phyloP scores from a whole-genome alignment of 2,888 invertebrate species.

The Volucella bombylans region DNA sequence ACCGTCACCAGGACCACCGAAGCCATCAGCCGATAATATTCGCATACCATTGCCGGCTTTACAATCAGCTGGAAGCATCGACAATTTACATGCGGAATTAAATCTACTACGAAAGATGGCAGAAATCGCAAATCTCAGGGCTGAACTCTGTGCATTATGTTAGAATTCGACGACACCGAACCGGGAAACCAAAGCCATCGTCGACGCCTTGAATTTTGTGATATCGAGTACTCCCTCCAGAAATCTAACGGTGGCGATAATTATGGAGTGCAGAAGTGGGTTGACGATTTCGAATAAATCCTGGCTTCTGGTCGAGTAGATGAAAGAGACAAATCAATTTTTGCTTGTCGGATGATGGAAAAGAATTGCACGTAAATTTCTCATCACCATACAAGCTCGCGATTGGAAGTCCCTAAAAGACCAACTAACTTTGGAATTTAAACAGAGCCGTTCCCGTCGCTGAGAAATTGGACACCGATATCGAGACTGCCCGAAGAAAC shows the following conservation, averaged over 20 bases:
- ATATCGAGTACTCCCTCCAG: no score
- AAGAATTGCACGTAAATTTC: conserved; percentile 11
- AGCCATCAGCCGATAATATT: not conserved
- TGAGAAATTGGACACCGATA: conserved; percentile 17
- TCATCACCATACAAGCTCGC: conserved; percentile 9
- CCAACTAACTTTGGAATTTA: conserved; percentile 14
- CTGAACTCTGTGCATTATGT: no score
- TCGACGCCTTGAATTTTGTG: no score
- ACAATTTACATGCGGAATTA: conserved; percentile 1
- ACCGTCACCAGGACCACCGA: not conserved
- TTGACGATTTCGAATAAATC: no score
- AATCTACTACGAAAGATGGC: conserved; percentile 4
- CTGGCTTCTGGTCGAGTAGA: conserved; percentile 21
- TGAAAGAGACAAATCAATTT: conserved; percentile 17
- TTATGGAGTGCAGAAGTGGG: no score
- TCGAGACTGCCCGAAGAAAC: conserved; percentile 25
- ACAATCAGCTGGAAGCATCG: not conserved
- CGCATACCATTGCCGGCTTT: not conserved
- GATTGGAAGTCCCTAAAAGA: conserved; percentile 19
- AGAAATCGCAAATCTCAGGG: no score
- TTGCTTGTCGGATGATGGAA: conserved; percentile 22
- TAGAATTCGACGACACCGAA: no score
- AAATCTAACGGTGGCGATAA: no score
- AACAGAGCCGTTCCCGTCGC: conserved; percentile 13
- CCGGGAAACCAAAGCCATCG: no score